Evolutionary conservation across 2,113 vertebrate species (phyloP).

Genomic region (Pterocles burchelli): DNA sequence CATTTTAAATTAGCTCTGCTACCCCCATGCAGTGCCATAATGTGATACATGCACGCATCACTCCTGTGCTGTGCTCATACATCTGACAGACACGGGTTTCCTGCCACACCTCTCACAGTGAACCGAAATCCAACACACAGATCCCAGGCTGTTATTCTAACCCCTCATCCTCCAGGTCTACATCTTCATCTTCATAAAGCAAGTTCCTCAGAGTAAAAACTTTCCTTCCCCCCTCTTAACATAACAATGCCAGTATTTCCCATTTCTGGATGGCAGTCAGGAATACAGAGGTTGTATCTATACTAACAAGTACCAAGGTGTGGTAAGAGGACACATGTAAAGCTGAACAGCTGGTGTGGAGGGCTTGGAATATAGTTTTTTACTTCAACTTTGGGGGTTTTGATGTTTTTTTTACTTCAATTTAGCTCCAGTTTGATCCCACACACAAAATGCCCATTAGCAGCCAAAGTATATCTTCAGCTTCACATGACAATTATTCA

Average conservation of each 20-base stretch:
- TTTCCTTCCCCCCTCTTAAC: background rate
- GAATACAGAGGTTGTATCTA: background rate
- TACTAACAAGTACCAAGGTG: background rate
- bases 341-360: background rate
- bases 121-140: background rate
- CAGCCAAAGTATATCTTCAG: background rate
- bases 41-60: rapidly evolving
- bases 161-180: background rate
- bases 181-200: background rate
- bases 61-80: background rate
- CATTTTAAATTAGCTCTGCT: background rate
- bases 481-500: background rate
- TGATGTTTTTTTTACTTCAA: background rate
- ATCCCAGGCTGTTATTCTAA: background rate
- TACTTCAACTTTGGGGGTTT: background rate
- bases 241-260: background rate
- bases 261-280: background rate
- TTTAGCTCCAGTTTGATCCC: background rate
- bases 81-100: background rate
- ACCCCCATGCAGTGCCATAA: background rate
- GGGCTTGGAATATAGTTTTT: background rate
- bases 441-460: background rate
- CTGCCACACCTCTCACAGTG: background rate
- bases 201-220: background rate
- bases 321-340: background rate